Evolutionary conservation across 1,140 invertebrate genomes (phyloP).

Genomic region (Eueides isabella): DNA sequence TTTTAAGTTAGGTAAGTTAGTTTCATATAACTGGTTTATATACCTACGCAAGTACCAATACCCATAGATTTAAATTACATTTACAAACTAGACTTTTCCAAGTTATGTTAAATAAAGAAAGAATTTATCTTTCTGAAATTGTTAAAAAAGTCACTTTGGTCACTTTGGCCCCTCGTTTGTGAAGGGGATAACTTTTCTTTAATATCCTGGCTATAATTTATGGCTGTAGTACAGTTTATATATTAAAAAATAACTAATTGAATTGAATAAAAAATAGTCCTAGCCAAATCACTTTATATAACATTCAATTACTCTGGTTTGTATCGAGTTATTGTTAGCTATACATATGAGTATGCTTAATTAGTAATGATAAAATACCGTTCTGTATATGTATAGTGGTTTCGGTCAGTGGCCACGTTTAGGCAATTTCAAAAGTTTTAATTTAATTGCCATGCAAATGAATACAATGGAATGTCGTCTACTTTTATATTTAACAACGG

Average conservation of each 20-base stretch:
- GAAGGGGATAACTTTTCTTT: no score
- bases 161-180: no score
- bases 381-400: conserved; percentile 15
- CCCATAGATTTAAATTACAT: no score
- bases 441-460: conserved; percentile 22
- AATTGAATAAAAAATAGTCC: neutral
- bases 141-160: no score
- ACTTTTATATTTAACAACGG: conserved; percentile 12
- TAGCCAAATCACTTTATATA: neutral
- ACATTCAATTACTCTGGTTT: neutral
- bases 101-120: no score
- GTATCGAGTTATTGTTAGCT: neutral
- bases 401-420: conserved; percentile 20
- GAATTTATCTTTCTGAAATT: no score
- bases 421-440: conserved; percentile 21
- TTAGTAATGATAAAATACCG: conserved; percentile 24
- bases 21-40: no score
- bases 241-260: neutral
- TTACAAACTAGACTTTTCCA: no score
- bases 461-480: conserved; percentile 15
- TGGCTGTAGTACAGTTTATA: neutral
- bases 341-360: neutral
- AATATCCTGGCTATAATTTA: neutral
- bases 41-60: no score
- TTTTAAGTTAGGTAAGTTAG: no score